Evolutionary conservation across 2,888 invertebrate species (phyloP), one percentile per base, ranked within the genome.

Genomic region (Pterostichus madidus): DNA sequence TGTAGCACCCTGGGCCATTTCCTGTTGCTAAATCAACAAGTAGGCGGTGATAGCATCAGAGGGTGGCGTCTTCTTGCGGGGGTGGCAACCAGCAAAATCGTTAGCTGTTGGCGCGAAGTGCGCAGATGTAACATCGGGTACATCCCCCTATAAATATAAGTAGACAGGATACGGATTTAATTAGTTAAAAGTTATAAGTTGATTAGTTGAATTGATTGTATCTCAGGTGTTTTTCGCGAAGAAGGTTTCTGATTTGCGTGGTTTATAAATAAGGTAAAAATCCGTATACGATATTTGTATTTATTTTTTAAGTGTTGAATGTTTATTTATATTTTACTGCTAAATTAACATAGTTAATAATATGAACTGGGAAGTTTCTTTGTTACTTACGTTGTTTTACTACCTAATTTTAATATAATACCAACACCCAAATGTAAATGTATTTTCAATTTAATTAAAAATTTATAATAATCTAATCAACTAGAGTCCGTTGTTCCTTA

Each of bases 11-110:
- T 52, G 52, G 24, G 56, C 15, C 10, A 56, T 56, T 56, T 56
- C 56, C 56, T 17, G 17, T 6, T 56, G 24, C 17, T 15, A 17
- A 17, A 56, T 56, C 56, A 56, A 56, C 56, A 56, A 56, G 56
- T 56, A 17, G 56, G 56, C 17, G 56, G 56, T 39, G 39, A 5
- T 7, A 56, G 56, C 13, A 17, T 5, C 56, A 56, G 56, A 17
- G 56, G 56, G 56, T 56, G 56, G 49, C 39, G 39, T n/a, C n/a
- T 13, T 3, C 0, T 11, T 52, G 52, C 13, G n/a, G 52, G 52
- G 52, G 13, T 49, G 49, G 49, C n/a, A n/a, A 49, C 39, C 5
- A n/a, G 5, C 49, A 49, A 49, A n/a, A 49, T 49, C 49, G 49
- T 49, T 49, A 49, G 49, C 13, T 13, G 52, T 52, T 52, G 52